Conservation (phyloP, 2,888 invertebrate species). For the Cyaniris semiargus region DNA sequence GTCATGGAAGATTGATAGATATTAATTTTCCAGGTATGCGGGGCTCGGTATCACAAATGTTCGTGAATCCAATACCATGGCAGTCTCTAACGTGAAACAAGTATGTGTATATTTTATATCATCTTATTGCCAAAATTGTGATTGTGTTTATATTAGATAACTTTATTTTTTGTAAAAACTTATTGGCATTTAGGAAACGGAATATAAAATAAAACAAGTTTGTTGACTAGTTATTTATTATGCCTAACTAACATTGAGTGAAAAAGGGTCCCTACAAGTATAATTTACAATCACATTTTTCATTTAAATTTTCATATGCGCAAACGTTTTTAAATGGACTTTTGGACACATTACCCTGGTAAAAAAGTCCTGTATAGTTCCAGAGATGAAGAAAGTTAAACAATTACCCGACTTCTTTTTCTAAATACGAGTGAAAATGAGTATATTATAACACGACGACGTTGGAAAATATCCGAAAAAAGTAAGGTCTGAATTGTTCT, state of each 20-base stretch:
- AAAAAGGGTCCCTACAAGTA: slow-evolving; percentile 45
- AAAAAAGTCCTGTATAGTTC: neutral
- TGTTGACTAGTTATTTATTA: slow-evolving; percentile 33
- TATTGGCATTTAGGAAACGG: slow-evolving; percentile 30
- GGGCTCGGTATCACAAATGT: slow-evolving; percentile 82
- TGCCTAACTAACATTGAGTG: slow-evolving; percentile 36
- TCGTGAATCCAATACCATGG: slow-evolving; percentile 85
- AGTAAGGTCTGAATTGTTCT: neutral
- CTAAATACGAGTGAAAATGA: neutral
- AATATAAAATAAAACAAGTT: slow-evolving; percentile 55
- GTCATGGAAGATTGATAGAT: neutral
- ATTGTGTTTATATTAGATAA: neutral
- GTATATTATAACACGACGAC: no score
- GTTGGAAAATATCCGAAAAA: no score
- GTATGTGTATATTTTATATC: neutral
- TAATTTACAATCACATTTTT: slow-evolving; percentile 30
- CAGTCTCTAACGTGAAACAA: slow-evolving; percentile 63
- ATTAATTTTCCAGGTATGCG: slow-evolving; percentile 78
- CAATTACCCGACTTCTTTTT: no score
- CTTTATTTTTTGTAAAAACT: neutral
- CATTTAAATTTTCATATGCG: neutral
- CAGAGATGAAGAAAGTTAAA: neutral
- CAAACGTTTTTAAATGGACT: neutral
- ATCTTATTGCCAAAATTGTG: neutral
- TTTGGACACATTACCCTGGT: neutral